phyloP scores from a whole-genome alignment of 2,113 vertebrate genomes.

The Arothron firmamentum region DNA sequence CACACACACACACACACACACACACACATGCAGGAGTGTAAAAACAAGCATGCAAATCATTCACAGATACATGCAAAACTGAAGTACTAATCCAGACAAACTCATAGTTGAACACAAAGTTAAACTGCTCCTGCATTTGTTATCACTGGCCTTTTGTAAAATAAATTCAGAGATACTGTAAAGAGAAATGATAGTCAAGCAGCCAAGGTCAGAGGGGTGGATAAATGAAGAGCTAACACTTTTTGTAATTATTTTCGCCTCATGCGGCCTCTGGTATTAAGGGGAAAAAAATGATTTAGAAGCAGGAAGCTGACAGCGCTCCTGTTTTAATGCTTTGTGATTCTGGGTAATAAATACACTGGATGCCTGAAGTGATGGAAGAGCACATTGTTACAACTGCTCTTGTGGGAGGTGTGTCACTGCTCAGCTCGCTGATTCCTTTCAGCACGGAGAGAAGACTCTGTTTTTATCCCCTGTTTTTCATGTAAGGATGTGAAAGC shows the following conservation, averaged over 20 bases:
- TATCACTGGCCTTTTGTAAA: conserved; percentile 28
- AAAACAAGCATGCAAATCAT: conserved; percentile 61
- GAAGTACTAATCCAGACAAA: conserved; percentile 17
- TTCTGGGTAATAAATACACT: conserved; percentile 17
- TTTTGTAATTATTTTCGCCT: conserved; percentile 51
- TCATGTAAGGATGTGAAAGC: conserved; percentile 7
- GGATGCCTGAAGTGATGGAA: conserved; percentile 31
- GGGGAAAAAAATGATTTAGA: conserved; percentile 42
- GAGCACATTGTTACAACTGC: conserved; percentile 10
- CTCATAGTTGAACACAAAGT: background rate
- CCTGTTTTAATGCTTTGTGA: conserved; percentile 23
- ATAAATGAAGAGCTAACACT: conserved; percentile 41
- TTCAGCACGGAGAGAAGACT: background rate
- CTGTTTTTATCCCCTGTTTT: conserved; percentile 2
- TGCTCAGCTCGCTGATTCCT: conserved; percentile 15
- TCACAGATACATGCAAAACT: conserved; percentile 21
- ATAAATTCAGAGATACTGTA: conserved; percentile 38
- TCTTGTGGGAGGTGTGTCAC: conserved; percentile 7
- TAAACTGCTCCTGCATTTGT: conserved; percentile 23
- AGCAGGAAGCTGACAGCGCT: conserved; percentile 29
- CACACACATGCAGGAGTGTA: conserved; percentile 46
- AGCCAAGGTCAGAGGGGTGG: conserved; percentile 29
- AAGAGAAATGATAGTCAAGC: conserved; percentile 25
- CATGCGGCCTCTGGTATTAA: conserved; percentile 20
- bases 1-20: conserved; percentile 24